A percentile compares a stretch with the other conserved stretches of the same genome.
Evolutionary conservation across 2,113 vertebrate species (phyloP).

Genomic region (Trinectes maculatus): DNA sequence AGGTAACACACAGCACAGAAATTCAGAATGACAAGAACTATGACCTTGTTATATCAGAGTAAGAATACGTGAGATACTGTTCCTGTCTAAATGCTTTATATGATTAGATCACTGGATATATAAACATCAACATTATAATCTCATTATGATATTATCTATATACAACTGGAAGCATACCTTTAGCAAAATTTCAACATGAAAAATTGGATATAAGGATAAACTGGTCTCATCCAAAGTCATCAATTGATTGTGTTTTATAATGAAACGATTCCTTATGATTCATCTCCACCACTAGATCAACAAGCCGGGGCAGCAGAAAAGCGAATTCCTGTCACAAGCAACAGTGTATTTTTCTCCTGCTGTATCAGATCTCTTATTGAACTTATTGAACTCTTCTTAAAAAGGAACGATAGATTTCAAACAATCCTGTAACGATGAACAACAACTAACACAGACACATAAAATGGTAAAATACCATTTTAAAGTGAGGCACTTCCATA

Average conservation of each 20-base stretch:
- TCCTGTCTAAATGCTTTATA: neutral
- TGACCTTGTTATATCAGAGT: neutral
- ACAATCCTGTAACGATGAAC: neutral
- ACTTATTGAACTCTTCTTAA: neutral
- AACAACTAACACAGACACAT: neutral
- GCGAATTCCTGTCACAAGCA: slow-evolving; percentile 22
- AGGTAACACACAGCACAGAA: neutral
- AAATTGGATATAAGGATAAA: neutral
- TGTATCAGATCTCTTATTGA: too few relatives aligned
- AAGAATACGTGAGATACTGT: neutral
- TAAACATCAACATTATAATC: too few relatives aligned
- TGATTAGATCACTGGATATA: neutral
- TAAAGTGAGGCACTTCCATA: too few relatives aligned
- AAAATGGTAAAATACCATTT: too few relatives aligned
- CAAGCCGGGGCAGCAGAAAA: neutral
- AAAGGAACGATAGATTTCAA: neutral
- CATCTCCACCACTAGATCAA: slow-evolving; percentile 32
- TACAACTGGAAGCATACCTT: neutral
- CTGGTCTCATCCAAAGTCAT: slow-evolving; percentile 5
- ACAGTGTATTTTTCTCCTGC: too few relatives aligned
- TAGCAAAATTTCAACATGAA: neutral
- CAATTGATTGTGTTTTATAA: neutral
- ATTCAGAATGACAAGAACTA: neutral
- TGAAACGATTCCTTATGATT: slow-evolving; percentile 19
- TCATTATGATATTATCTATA: too few relatives aligned